Evolutionary conservation across 2,797 vertebrate genomes (phyloP).

Genomic region (Neoniphon sammara): DNA sequence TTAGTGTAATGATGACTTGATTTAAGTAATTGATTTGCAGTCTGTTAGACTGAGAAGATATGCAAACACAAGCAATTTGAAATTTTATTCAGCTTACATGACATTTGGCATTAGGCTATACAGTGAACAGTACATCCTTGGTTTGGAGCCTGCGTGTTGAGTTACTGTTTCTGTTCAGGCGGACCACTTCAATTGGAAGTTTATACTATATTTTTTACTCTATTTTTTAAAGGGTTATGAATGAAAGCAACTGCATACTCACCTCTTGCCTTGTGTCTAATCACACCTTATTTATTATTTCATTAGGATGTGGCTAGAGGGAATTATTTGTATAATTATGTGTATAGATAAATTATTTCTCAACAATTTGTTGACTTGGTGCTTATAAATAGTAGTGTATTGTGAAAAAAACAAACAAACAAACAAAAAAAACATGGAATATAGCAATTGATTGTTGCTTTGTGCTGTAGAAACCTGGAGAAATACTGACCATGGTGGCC

Average conservation of each 20-base stretch:
- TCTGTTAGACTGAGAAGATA: constrained; percentile 4
- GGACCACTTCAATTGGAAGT: neutral
- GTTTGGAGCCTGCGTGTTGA: constrained; percentile 1
- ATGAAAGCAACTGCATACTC: constrained; percentile 2
- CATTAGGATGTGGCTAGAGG: constrained; percentile 38
- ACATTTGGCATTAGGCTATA: neutral
- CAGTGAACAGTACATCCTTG: neutral
- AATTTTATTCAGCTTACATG: constrained; percentile 25
- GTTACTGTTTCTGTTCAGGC: neutral
- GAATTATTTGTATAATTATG: constrained; percentile 49
- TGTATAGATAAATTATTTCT: constrained; percentile 66
- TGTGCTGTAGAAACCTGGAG: constrained; percentile 11
- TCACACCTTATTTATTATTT: constrained; percentile 22
- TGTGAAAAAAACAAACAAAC: neutral
- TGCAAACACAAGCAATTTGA: neutral
- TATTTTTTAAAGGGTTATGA: neutral
- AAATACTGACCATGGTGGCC: too few species aligned
- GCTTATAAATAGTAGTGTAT: constrained; percentile 18
- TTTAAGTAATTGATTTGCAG: constrained; percentile 11
- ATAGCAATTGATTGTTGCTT: constrained; percentile 34
- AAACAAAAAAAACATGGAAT: too few species aligned
- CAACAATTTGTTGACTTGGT: constrained; percentile 28
- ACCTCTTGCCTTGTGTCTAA: constrained; percentile 19
- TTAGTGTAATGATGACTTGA: neutral
- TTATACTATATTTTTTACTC: neutral